Base-by-base conservation (phyloP, 2,113 vertebrate species). In the Polyodon spathula region DNA sequence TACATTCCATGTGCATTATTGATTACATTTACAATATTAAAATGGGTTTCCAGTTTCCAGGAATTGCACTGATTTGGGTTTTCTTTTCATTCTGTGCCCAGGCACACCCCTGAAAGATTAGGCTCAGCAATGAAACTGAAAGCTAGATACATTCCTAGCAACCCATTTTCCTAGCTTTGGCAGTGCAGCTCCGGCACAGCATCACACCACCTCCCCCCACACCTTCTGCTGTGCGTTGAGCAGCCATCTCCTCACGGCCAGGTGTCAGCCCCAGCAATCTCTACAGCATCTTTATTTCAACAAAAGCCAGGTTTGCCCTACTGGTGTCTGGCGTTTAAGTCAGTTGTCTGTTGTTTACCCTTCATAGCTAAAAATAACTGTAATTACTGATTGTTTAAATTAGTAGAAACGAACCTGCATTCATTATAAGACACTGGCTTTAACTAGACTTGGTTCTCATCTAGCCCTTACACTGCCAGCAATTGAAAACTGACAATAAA, bases 141-240 rank as follows among this genome's bases (percentile, higher is more conserved):
- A n/a, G 15, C 16, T 16, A 15, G 16, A 38, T 37, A 27, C n/a
- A 6, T 46, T 8, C 15, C 15, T 38, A 46, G 39, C 37, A 40
- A 54, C 6, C 27, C 52, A 37, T 37, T 55, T 55, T 16, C 53
- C 27, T 27, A 27, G 27, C 27, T 57, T 11, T 15, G 53, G 12
- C 61, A 7, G 43, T 27, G 38, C 54, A 46, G 15, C n/a, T 4
- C 55, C 51, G 62, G 62, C 55, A 17, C n/a, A 12, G 17, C 12
- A 10, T 41, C 10, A 6, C 1, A n/a, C 61, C 40, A 43, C 62
- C 55, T 14, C 10, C 27, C 43, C 7, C 7, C 11, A n/a, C 37
- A 40, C 61, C 61, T 63, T 63, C 61, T 63, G 54, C 56, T 8
- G 43, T 8, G 42, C 42, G 8, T 37, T 37, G 61, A 8, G 51